These are phyloP conservation scores for Hippocampus zosterae DNA, from an alignment of 2,113 vertebrate genomes.

Conservation along the genomic window DNA sequence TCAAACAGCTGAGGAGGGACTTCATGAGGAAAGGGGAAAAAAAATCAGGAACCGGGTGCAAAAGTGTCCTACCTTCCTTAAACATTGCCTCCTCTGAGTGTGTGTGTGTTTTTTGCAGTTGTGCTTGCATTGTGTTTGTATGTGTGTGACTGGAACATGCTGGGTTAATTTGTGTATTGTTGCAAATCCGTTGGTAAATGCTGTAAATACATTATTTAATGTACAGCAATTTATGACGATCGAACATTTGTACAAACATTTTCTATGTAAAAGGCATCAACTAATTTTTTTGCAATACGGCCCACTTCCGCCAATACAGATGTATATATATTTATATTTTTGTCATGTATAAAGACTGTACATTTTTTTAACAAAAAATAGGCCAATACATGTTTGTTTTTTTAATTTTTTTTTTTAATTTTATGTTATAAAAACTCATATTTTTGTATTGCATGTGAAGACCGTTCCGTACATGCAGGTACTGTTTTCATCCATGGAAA, in stretches of 20 bases:
- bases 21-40: conserved; percentile 29
- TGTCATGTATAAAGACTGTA: conserved; percentile 71
- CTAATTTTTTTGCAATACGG: conserved; percentile 72
- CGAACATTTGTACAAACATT: conserved; percentile 75
- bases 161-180: conserved; percentile 47
- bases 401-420: conserved; percentile 65
- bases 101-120: conserved; percentile 48
- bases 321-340: conserved; percentile 76
- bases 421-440: conserved; percentile 74
- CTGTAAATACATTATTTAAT: conserved; percentile 75
- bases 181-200: conserved; percentile 57
- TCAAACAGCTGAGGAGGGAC: conserved; percentile 22
- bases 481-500: conserved; percentile 74
- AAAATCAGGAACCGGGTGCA: conserved; percentile 44
- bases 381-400: conserved; percentile 69
- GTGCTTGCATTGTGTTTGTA: neutral
- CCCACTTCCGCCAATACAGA: conserved; percentile 68
- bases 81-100: conserved; percentile 61
- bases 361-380: conserved; percentile 62
- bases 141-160: conserved; percentile 22
- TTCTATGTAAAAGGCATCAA: conserved; percentile 70
- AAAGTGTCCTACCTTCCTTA: conserved; percentile 61
- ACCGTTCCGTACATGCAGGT: conserved; percentile 71
- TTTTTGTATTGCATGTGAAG: conserved; percentile 82
- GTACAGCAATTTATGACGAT: conserved; percentile 64